These are phyloP conservation scores for Ophiothrix spiculata DNA, from an alignment of 35 echinoderm and acorn worm species.

Conservation along the genomic window DNA sequence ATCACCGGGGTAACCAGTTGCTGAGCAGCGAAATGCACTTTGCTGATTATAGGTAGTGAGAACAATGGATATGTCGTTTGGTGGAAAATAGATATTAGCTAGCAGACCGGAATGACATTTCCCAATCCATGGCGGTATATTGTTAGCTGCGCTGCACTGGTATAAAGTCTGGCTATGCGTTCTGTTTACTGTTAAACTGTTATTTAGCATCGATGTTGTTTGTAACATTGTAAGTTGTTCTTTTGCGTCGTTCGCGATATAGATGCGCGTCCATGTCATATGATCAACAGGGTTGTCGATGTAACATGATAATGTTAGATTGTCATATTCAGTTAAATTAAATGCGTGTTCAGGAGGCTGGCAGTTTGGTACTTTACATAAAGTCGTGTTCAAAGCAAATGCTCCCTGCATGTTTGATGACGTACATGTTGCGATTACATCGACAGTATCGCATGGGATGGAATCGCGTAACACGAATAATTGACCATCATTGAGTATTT, in stretches of 20 bases:
- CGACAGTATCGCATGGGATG: not conserved
- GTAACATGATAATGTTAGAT: not conserved
- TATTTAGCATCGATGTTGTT: not conserved
- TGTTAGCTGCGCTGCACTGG: not conserved
- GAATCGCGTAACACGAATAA: conserved; percentile 13
- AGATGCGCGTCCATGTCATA: not conserved
- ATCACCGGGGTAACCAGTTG: not conserved
- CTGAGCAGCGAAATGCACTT: not conserved
- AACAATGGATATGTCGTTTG: not conserved
- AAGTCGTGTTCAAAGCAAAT: not conserved
- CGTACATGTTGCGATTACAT: conserved; percentile 16
- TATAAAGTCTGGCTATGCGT: not conserved
- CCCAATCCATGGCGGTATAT: not conserved
- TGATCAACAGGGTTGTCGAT: not conserved
- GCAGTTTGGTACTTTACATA: conserved; percentile 6
- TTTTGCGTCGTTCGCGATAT: not conserved
- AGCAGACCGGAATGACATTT: not conserved
- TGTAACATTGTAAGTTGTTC: not conserved
- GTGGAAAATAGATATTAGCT: not conserved
- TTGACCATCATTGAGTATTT: not conserved
- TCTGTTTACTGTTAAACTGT: not conserved
- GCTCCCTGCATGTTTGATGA: not conserved
- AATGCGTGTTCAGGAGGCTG: not conserved
- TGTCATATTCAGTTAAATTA: not conserved
- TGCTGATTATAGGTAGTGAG: not conserved